Evolutionary conservation across 2,888 invertebrate species (phyloP), one percentile per base, ranked within the genome.

Genomic region (Chrysolina oricalcia): DNA sequence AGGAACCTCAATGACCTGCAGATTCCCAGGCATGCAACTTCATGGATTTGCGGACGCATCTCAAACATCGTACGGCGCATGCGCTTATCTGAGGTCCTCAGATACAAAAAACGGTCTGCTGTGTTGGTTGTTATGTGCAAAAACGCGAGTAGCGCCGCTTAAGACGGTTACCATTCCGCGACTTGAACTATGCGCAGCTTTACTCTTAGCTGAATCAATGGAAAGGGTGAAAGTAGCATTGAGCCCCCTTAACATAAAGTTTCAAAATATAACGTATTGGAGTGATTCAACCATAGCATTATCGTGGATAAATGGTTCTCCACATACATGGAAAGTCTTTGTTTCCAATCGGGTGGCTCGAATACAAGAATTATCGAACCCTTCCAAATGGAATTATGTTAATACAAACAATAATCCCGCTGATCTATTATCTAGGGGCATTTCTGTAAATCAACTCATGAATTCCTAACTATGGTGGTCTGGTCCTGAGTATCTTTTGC

Each of bases 271-370:
- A n/a, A n/a, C n/a, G n/a, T n/a, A n/a, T n/a, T n/a, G n/a, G n/a
- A n/a, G n/a, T n/a, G n/a, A n/a, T n/a, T n/a, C n/a, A n/a, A n/a
- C n/a, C n/a, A n/a, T n/a, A n/a, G n/a, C n/a, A n/a, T n/a, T n/a
- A n/a, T n/a, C n/a, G n/a, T n/a, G n/a, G n/a, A 41, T 73, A 27
- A 69, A 48, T 1, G 53, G 48, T 4, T 23, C 69, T 13, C 62
- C 73, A 4, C 15, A 46, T 15, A 17, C 19, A 8, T 40, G 62
- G 15, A 59, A 74, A 41, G 50, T 74, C 11, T 82, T 81, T 72
- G 75, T 81, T 3, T 70, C 78, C 5, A 81, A 80, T 65, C 64
- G 81, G 2, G 76, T 81, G 11, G 35, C 71, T 10, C 50, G 73
- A 65, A 79, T 82, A 35, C 74, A 77, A 66, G 21, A 41, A 6